These are phyloP conservation scores for Meganola albula DNA, from an alignment of 2,888 invertebrate genomes.

Conservation along the genomic window DNA sequence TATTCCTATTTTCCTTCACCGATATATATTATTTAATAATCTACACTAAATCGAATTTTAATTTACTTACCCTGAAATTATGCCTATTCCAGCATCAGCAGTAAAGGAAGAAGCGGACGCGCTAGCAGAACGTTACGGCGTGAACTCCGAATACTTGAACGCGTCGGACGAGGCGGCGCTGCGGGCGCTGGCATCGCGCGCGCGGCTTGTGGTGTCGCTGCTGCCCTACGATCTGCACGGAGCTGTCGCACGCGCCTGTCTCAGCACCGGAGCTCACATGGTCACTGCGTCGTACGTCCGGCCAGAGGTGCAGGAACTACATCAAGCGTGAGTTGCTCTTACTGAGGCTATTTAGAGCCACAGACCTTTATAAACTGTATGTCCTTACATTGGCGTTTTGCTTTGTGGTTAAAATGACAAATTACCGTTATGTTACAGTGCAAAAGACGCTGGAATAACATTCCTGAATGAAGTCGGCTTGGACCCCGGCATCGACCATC, in stretches of 20 bases:
- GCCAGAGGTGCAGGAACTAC: conserved; percentile 87
- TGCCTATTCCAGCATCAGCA: conserved; percentile 81
- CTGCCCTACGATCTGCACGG: conserved; percentile 95
- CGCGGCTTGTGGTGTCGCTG: conserved; percentile 90
- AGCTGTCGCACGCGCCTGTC: conserved; percentile 89
- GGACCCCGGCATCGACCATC: conserved; percentile 99
- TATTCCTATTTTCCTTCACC: too few species aligned
- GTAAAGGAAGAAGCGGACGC: conserved; percentile 93
- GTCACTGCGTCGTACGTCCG: conserved; percentile 98
- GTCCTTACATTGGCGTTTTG: too few species aligned
- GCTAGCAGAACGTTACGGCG: conserved; percentile 86
- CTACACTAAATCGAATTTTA: background rate
- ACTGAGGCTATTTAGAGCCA: too few species aligned
- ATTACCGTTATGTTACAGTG: conserved; percentile 80
- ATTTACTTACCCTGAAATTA: too few species aligned
- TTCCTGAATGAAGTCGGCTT: conserved; percentile 97
- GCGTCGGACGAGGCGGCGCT: conserved; percentile 85
- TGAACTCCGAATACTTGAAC: conserved; percentile 89
- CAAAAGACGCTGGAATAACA: conserved; percentile 92
- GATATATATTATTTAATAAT: too few species aligned
- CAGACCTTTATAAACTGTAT: too few species aligned
- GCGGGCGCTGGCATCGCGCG: conserved; percentile 82
- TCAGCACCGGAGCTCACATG: conserved; percentile 91
- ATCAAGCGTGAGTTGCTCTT: conserved; percentile 85
- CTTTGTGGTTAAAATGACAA: too few species aligned